These are phyloP conservation scores for Perca flavescens DNA, from an alignment of 2,113 vertebrate species.

Conservation along the genomic window DNA sequence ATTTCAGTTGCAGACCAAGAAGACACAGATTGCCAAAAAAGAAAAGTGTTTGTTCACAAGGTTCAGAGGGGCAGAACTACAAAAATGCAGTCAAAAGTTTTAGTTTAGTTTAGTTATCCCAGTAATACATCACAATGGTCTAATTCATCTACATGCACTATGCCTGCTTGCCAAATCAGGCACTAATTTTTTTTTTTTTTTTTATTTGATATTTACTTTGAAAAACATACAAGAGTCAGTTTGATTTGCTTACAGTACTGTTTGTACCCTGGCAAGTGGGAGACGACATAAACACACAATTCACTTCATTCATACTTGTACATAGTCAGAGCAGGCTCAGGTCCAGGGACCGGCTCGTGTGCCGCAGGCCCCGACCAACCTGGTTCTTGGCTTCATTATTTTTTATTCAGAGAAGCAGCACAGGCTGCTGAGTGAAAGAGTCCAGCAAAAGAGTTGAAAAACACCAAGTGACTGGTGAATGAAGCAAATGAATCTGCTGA, in stretches of 20 bases:
- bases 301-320: no score
- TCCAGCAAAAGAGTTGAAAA: background rate
- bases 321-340: no score
- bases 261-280: background rate
- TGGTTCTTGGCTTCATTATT: no score
- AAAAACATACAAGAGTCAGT: background rate
- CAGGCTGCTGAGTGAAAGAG: background rate
- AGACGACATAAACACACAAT: slow-evolving; percentile 3
- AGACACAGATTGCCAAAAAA: background rate
- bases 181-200: background rate
- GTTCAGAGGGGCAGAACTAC: background rate
- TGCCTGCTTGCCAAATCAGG: background rate
- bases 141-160: background rate
- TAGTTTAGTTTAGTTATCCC: background rate
- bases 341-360: no score
- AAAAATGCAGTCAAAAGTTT: background rate
- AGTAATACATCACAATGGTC: background rate
- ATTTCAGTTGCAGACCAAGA: background rate
- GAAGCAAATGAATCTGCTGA: background rate
- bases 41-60: background rate
- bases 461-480: no score
- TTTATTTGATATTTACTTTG: background rate
- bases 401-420: background rate
- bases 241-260: slow-evolving; percentile 25
- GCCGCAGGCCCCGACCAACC: no score